Evolutionary conservation across 2,888 invertebrate genomes (phyloP).

Genomic region (Venusia cambrica): DNA sequence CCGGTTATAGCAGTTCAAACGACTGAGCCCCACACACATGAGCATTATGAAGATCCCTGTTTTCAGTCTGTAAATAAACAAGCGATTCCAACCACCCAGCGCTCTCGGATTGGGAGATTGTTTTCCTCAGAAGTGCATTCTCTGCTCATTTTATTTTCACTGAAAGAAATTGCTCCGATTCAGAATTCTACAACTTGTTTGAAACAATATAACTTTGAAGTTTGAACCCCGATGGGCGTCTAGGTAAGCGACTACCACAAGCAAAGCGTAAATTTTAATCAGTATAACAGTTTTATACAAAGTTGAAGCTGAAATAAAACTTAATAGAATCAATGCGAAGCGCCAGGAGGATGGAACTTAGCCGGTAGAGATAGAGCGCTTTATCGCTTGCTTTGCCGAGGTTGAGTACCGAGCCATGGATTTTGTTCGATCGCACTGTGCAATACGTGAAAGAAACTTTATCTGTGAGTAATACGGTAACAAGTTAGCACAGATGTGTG

Average conservation of each 20-base stretch:
- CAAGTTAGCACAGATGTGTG: conserved; percentile 40
- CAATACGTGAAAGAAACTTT: conserved; percentile 53
- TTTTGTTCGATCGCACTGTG: conserved; percentile 47
- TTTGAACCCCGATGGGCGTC: conserved; percentile 22
- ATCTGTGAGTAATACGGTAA: conserved; percentile 36
- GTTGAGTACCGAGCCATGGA: conserved; percentile 41
- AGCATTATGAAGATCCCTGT: conserved; percentile 7
- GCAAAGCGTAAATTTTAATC: conserved; percentile 32
- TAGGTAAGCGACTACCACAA: conserved; percentile 22
- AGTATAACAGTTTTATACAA: conserved; percentile 30
- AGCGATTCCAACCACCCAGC: neutral
- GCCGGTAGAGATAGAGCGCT: conserved; percentile 30
- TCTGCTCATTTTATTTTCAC: neutral
- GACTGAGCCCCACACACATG: conserved; percentile 1
- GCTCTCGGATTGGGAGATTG: neutral
- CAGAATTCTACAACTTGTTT: conserved; percentile 7
- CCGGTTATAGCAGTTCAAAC: conserved; percentile 4
- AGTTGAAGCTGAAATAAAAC: conserved; percentile 33
- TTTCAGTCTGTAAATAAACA: conserved; percentile 2
- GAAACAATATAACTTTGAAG: conserved; percentile 24
- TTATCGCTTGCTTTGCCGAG: conserved; percentile 32
- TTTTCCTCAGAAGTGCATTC: neutral
- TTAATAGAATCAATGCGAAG: conserved; percentile 29
- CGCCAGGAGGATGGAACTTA: conserved; percentile 39
- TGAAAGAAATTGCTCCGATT: neutral